These are phyloP conservation scores for Elephantulus edwardii DNA, from an alignment of 2,113 vertebrate genomes.

Conservation along the genomic window DNA sequence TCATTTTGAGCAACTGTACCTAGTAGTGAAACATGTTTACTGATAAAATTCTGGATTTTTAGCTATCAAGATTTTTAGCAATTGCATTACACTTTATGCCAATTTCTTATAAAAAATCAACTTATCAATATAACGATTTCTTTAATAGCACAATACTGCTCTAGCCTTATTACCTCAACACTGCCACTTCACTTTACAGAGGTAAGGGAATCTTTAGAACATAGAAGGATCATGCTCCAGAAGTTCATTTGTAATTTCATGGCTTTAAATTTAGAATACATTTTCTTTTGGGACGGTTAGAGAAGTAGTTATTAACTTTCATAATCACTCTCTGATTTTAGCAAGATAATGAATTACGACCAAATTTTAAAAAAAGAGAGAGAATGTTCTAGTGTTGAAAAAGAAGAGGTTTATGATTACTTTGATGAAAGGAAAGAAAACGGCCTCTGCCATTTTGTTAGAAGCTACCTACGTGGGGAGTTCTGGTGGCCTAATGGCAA, in stretches of 20 bases:
- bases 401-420: background rate
- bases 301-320: constrained; percentile 7
- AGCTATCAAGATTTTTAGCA: background rate
- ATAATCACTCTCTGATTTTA: background rate
- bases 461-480: too few species aligned
- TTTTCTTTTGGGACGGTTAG: background rate
- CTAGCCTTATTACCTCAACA: background rate
- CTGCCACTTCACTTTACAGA: background rate
- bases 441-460: background rate
- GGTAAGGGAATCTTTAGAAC: background rate
- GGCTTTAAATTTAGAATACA: constrained; percentile 16
- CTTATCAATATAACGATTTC: background rate
- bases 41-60: background rate
- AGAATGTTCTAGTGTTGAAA: background rate
- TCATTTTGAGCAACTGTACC: background rate
- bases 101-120: background rate
- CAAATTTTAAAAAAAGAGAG: constrained; percentile 19
- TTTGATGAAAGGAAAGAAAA: constrained; percentile 6
- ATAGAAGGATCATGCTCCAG: background rate
- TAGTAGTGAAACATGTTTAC: background rate
- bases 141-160: background rate
- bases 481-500: too few species aligned
- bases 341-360: background rate
- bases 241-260: background rate
- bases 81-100: background rate